Evolutionary conservation across 2,113 vertebrate species (phyloP).

Genomic region (Callopanchax toddi): DNA sequence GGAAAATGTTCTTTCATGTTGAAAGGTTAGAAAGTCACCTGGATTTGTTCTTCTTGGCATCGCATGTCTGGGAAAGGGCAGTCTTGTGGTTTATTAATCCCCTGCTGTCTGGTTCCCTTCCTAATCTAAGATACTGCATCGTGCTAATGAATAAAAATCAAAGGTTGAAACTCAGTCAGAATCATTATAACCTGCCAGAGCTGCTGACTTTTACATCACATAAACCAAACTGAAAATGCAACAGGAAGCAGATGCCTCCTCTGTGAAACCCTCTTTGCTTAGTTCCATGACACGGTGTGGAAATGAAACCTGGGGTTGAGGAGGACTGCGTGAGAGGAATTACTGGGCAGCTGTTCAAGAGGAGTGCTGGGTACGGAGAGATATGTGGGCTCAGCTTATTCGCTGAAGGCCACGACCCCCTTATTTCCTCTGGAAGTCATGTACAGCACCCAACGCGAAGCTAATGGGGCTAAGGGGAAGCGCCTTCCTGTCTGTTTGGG

Average conservation of each 20-base stretch:
- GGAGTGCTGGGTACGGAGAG: background rate
- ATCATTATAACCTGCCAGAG: background rate
- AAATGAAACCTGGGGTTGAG: background rate
- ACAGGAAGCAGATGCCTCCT: background rate
- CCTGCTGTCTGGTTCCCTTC: background rate
- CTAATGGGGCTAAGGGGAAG: background rate
- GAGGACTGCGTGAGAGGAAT: background rate
- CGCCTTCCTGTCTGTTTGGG: background rate
- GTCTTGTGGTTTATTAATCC: background rate
- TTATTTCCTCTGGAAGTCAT: background rate
- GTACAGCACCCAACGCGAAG: background rate
- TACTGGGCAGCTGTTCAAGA: slow-evolving; percentile 30
- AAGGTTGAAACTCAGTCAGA: background rate
- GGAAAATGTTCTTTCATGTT: background rate
- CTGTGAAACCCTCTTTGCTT: background rate
- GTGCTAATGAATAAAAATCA: background rate
- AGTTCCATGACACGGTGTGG: background rate
- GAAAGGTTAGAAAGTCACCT: background rate
- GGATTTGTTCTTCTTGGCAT: background rate
- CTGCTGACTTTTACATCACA: background rate
- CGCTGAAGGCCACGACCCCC: background rate
- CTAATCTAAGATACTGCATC: background rate
- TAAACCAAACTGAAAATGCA: background rate
- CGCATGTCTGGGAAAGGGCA: background rate
- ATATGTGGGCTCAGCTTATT: background rate